Evolutionary conservation across 2,888 invertebrate genomes (phyloP).

Genomic region (Baccha elongata): DNA sequence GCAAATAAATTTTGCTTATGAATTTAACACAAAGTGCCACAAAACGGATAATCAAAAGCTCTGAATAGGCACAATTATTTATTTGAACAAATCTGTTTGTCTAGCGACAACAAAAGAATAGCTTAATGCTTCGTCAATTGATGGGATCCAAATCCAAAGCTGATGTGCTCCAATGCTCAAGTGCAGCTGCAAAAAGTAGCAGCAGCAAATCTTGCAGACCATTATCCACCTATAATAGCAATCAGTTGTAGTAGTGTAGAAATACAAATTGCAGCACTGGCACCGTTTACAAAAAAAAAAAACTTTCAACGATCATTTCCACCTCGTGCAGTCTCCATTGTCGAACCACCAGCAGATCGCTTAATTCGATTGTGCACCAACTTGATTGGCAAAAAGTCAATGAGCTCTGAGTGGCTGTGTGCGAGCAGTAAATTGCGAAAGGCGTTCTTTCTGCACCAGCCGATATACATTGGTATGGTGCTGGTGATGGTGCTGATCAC

Average conservation of each 20-base stretch:
- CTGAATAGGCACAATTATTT: neutral
- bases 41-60: neutral
- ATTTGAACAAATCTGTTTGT: conserved; percentile 1
- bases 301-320: conserved; percentile 6
- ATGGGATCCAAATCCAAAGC: conserved; percentile 16
- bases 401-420: conserved; percentile 37
- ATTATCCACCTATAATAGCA: conserved; percentile 30
- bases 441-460: conserved; percentile 24
- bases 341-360: neutral
- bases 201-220: conserved; percentile 22
- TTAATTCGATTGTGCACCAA: conserved; percentile 46
- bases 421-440: conserved; percentile 38
- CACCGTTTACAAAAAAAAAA: conserved; percentile 50
- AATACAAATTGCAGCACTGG: conserved; percentile 39
- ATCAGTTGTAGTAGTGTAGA: conserved; percentile 18
- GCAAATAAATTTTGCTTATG: conserved; percentile 39
- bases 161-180: conserved; percentile 11
- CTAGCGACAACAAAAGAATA: conserved; percentile 55
- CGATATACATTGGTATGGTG: no score
- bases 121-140: conserved; percentile 12
- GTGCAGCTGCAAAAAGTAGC: conserved; percentile 31
- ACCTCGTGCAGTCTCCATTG: neutral
- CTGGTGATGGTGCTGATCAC: neutral
- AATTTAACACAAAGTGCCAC: neutral
- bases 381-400: conserved; percentile 51